Base-by-base conservation (phyloP, 30 jellyfish, hydroid and myxozoan species). In the Pelagia noctiluca region DNA sequence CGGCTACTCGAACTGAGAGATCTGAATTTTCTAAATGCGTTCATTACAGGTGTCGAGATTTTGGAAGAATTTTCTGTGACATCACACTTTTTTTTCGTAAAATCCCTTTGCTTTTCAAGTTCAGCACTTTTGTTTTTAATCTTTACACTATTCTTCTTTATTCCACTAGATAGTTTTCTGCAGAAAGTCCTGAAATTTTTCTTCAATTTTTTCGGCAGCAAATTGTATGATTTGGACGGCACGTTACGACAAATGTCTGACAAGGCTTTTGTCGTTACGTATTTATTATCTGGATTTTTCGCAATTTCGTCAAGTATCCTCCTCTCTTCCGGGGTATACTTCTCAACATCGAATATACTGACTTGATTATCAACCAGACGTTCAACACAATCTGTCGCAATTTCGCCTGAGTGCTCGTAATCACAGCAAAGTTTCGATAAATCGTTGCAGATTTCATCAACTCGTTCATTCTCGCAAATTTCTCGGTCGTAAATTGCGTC, bases 201-300 rank as follows among this genome's bases (percentile, higher is more conserved):
- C 26, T 52, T 52, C 7, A 52, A 52, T 52, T 52, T 52, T 2
- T 52, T 52, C 1, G 48, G 53, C 37, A 37, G 66, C 22, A 37
- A 0, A 28, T 18, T 22, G 7, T 66, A 10, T 25, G 71, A 32
- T 35, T 49, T 81, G 22, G 77, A 48, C 2, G 84, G 54, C 28
- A 81, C 73, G 31, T 67, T 77, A 22, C 91, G 73, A 29, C 84
- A 42, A 7, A 81, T 81, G 73, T 81, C 91, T 33, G 91, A 81
- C 12, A 81, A 71, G 24, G 72, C 91, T 81, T 81, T 65, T 78
- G 91, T 81, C 3, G 91, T 81, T 66, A 65, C 91, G 84, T 81
- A 80, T 18, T 47, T 35, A 31, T 81, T 81, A 19, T 81, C 91
- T 35, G 91, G 91, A 18, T 81, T 81, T 33, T 66, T 81, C 50